These are phyloP conservation scores for Coracopsis vasa DNA, from an alignment of 2,113 vertebrate species.

Conservation along the genomic window DNA sequence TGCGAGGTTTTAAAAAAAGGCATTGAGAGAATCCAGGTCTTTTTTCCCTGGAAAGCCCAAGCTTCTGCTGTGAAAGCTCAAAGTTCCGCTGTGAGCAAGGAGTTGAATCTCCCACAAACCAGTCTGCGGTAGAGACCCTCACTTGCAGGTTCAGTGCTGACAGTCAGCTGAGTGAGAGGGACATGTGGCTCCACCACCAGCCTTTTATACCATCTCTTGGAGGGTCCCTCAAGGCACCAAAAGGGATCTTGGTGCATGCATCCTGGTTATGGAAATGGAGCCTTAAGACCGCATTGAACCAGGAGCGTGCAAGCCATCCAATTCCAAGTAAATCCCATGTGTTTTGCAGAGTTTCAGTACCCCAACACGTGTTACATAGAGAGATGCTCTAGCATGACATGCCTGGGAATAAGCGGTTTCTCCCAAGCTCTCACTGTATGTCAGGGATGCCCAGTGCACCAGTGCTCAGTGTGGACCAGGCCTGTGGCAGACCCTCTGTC, in stretches of 20 bases:
- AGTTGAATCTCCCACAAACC: not conserved
- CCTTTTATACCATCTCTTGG: not conserved
- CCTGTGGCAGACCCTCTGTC: accelerated
- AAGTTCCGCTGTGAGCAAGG: not conserved
- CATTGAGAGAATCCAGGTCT: not conserved
- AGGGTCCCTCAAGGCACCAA: not conserved
- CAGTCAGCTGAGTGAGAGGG: accelerated
- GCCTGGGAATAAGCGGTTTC: not conserved
- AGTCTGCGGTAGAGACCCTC: not conserved
- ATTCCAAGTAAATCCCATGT: accelerated
- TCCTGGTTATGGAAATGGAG: not conserved
- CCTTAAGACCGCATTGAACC: not conserved
- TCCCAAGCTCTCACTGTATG: not conserved
- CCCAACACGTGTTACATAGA: not conserved
- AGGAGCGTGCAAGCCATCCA: not conserved
- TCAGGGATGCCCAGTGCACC: not conserved
- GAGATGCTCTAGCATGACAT: not conserved
- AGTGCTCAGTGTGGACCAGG: accelerated
- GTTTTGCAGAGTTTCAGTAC: not conserved
- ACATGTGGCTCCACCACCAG: accelerated
- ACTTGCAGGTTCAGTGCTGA: not conserved
- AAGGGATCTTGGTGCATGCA: not conserved
- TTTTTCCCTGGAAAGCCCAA: not conserved
- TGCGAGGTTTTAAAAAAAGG: not conserved
- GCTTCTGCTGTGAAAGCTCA: not conserved